phyloP scores from a whole-genome alignment of 2,113 vertebrate genomes.

The Meles meles region DNA sequence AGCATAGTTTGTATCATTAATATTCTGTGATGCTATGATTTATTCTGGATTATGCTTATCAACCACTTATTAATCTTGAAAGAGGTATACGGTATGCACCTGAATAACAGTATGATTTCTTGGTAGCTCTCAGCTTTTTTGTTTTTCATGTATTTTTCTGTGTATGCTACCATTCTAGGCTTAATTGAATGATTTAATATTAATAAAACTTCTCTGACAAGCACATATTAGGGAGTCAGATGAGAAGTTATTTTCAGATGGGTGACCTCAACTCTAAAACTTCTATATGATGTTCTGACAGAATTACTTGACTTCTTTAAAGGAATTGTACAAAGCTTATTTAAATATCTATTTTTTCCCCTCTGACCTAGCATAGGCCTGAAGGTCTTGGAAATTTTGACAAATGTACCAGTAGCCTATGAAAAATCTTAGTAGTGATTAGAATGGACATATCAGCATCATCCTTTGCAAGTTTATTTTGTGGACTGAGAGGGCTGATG shows the following conservation, averaged over 20 bases:
- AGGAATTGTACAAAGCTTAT: neutral
- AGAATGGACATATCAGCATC: neutral
- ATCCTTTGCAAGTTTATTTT: neutral
- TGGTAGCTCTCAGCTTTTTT: neutral
- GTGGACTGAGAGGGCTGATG: neutral
- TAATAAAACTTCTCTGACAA: neutral
- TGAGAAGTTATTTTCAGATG: neutral
- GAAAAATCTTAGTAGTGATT: neutral
- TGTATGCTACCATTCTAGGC: neutral
- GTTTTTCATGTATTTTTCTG: neutral
- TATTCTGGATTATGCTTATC: neutral
- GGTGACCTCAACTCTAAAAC: neutral
- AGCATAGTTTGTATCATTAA: neutral
- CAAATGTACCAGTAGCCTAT: neutral
- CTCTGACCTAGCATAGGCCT: neutral
- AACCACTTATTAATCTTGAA: neutral
- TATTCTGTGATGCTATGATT: neutral
- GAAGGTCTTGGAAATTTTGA: neutral
- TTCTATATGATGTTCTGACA: neutral
- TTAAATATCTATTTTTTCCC: neutral
- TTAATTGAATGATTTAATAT: slow-evolving; percentile 2
- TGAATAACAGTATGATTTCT: neutral
- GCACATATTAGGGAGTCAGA: neutral
- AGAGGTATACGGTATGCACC: neutral
- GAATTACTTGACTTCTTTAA: neutral